phyloP scores from a whole-genome alignment of 1,140 invertebrate genomes.

The Drosophila prosaltans region DNA sequence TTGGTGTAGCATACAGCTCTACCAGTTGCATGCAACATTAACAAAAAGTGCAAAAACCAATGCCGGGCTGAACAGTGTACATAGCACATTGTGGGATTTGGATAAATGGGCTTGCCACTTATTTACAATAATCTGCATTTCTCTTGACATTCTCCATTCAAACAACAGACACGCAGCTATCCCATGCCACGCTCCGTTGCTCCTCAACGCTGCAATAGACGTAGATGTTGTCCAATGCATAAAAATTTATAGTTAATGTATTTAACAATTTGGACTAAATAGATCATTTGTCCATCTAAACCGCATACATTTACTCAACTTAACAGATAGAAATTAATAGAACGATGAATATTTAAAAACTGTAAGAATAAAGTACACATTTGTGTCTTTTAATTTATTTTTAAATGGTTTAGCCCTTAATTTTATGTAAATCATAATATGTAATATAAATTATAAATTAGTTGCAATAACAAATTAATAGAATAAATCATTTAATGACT shows the following conservation, averaged over 20 bases:
- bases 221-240: too few relatives aligned
- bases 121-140: conserved; percentile 1
- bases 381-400: conserved; percentile 15
- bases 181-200: conserved; percentile 1
- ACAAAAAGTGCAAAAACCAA: conserved; percentile 4
- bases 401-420: conserved; percentile 14
- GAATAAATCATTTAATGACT: conserved; percentile 22
- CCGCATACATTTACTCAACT: too few relatives aligned
- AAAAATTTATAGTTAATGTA: too few relatives aligned
- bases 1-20: background rate
- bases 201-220: background rate
- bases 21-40: background rate
- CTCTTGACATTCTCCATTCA: conserved; percentile 7
- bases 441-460: conserved; percentile 22
- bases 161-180: background rate
- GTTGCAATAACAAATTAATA: conserved; percentile 23
- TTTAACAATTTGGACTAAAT: too few relatives aligned
- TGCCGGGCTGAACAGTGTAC: background rate
- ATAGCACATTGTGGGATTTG: background rate
- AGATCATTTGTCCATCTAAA: too few relatives aligned
- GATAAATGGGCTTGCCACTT: background rate
- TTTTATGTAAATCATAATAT: conserved; percentile 21
- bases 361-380: background rate
- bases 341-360: too few relatives aligned
- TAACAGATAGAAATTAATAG: too few relatives aligned